phyloP scores from a whole-genome alignment of 2,113 vertebrate species.

The Catagonus wagneri region DNA sequence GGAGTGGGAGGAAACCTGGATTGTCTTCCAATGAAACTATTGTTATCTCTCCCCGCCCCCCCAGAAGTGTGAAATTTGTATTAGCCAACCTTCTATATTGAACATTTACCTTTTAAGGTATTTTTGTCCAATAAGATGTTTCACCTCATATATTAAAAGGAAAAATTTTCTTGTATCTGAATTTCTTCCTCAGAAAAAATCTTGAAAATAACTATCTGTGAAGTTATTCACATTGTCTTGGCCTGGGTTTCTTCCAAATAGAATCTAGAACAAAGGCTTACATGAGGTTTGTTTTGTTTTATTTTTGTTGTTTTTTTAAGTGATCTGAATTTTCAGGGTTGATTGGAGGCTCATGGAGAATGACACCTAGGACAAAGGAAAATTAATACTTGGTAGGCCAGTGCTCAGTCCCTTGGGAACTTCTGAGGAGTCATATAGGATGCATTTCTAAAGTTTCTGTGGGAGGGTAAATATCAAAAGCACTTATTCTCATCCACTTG shows the following conservation, averaged over 20 bases:
- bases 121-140: not conserved
- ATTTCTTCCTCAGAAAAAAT: slow-evolving; percentile 15
- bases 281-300: not conserved
- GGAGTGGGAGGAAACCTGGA: too few species aligned
- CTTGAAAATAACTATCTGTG: not conserved
- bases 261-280: not conserved
- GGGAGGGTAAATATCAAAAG: not conserved
- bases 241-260: not conserved
- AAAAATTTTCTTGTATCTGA: not conserved
- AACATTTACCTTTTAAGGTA: not conserved
- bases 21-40: too few species aligned
- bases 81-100: not conserved
- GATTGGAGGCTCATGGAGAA: not conserved
- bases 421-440: not conserved
- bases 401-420: not conserved
- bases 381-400: not conserved
- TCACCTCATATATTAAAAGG: not conserved
- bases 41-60: too few species aligned
- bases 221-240: not conserved
- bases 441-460: not conserved
- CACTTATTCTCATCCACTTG: not conserved
- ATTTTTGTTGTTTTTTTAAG: not conserved
- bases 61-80: too few species aligned
- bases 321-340: not conserved
- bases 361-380: not conserved